Evolutionary conservation across 2,888 invertebrate genomes (phyloP).

Genomic region (Palloptera scutellata): DNA sequence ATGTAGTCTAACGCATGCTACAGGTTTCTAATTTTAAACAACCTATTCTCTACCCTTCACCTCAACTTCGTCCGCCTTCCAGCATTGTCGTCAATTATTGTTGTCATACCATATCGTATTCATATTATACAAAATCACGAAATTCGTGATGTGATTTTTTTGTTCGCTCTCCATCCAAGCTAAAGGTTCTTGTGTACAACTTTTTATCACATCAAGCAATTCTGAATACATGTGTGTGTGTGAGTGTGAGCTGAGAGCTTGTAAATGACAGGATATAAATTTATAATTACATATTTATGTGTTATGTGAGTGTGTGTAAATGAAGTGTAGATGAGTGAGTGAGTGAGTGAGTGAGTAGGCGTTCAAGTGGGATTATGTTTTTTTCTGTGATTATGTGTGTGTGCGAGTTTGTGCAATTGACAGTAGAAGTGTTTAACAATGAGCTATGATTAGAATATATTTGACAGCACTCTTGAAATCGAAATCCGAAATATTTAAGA

Average conservation of each 20-base stretch:
- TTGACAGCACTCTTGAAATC: too few species aligned
- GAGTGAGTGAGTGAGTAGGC: neutral
- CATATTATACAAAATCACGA: conserved; percentile 20
- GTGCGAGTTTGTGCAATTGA: neutral
- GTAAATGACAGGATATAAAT: conserved; percentile 27
- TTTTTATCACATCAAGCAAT: neutral
- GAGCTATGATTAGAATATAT: conserved; percentile 12
- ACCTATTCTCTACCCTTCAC: too few species aligned
- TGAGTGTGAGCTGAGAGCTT: neutral
- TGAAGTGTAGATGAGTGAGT: neutral
- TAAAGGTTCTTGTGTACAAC: conserved; percentile 6
- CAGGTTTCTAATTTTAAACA: too few species aligned
- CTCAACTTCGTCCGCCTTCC: too few species aligned
- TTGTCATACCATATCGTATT: too few species aligned
- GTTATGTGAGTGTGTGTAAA: too few species aligned
- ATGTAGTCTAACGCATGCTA: too few species aligned
- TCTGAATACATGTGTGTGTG: neutral
- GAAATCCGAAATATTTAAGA: too few species aligned
- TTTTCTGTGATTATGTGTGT: neutral
- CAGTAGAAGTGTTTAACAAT: conserved; percentile 12
- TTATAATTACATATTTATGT: conserved; percentile 15
- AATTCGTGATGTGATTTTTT: conserved; percentile 17
- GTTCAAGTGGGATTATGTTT: neutral
- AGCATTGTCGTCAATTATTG: too few species aligned
- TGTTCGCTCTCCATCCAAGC: too few species aligned